phyloP scores from a whole-genome alignment of 1,140 invertebrate species.

The Macrobrachium nipponense region DNA sequence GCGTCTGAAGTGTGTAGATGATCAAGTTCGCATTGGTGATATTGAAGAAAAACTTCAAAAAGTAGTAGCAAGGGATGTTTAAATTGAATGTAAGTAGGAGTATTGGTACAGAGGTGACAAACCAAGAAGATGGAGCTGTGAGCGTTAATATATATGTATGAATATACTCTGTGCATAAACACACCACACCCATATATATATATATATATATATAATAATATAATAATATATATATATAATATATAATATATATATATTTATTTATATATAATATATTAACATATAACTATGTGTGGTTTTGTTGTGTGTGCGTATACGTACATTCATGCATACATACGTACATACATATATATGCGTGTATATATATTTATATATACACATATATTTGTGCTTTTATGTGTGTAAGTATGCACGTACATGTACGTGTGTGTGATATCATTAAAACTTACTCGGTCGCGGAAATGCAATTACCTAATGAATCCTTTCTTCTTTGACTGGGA shows the following conservation, averaged over 20 bases:
- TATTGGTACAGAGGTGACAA: no score
- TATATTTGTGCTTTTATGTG: neutral
- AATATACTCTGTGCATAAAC: no score
- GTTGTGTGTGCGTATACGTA: neutral
- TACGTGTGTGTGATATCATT: conserved; percentile 4
- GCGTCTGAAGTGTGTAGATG: no score
- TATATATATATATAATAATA: neutral
- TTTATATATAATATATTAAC: conserved; percentile 1
- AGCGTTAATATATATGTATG: no score
- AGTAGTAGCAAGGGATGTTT: no score
- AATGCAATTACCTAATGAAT: no score
- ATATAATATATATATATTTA: conserved; percentile 14
- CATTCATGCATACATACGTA: neutral
- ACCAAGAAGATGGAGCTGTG: no score
- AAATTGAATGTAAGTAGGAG: no score
- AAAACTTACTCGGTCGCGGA: neutral
- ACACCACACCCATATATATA: neutral
- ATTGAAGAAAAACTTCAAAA: no score
- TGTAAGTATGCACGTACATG: neutral
- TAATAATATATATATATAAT: neutral
- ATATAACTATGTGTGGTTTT: neutral
- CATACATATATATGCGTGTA: neutral
- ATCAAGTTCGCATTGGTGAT: no score
- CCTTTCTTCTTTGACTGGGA: no score
- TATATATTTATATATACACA: neutral